Conservation (phyloP, 2,888 invertebrate species). For the Furcula furcula region DNA sequence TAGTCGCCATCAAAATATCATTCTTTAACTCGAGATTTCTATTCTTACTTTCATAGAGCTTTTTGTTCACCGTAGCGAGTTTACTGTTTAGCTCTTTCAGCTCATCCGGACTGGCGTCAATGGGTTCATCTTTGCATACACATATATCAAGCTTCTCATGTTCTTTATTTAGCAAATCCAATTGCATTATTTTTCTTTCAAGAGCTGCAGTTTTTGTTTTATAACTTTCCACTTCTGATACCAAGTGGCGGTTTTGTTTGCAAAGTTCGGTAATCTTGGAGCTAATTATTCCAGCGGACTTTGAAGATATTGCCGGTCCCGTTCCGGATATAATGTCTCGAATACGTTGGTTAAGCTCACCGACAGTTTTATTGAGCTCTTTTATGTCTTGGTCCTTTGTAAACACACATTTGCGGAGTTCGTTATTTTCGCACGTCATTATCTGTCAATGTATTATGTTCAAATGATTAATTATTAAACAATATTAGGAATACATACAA, state of each 20-base stretch:
- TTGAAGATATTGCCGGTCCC: slow-evolving; percentile 70
- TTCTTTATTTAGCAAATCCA: slow-evolving; percentile 62
- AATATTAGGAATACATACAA: no score
- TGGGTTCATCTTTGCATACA: slow-evolving; percentile 70
- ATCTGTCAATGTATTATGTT: slow-evolving; percentile 57
- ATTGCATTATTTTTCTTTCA: slow-evolving; percentile 72
- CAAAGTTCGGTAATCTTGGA: slow-evolving; percentile 86
- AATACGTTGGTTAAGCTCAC: slow-evolving; percentile 68
- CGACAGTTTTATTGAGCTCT: slow-evolving; percentile 62
- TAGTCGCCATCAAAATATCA: slow-evolving; percentile 87
- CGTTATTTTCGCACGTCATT: slow-evolving; percentile 79
- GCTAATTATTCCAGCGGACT: slow-evolving; percentile 79
- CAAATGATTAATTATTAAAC: no score
- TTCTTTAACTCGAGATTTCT: slow-evolving; percentile 85
- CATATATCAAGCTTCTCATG: slow-evolving; percentile 57
- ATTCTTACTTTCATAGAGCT: slow-evolving; percentile 86
- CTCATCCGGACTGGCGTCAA: slow-evolving; percentile 64
- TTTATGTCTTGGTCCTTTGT: slow-evolving; percentile 71
- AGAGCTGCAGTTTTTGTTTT: slow-evolving; percentile 82
- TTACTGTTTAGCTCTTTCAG: slow-evolving; percentile 84
- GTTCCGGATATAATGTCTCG: slow-evolving; percentile 73
- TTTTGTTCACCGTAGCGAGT: slow-evolving; percentile 80
- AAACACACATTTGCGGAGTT: slow-evolving; percentile 73
- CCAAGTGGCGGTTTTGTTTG: slow-evolving; percentile 84
- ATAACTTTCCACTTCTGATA: slow-evolving; percentile 81